Evolutionary conservation across 2,797 vertebrate genomes (phyloP).

Genomic region (Melopsittacus undulatus): DNA sequence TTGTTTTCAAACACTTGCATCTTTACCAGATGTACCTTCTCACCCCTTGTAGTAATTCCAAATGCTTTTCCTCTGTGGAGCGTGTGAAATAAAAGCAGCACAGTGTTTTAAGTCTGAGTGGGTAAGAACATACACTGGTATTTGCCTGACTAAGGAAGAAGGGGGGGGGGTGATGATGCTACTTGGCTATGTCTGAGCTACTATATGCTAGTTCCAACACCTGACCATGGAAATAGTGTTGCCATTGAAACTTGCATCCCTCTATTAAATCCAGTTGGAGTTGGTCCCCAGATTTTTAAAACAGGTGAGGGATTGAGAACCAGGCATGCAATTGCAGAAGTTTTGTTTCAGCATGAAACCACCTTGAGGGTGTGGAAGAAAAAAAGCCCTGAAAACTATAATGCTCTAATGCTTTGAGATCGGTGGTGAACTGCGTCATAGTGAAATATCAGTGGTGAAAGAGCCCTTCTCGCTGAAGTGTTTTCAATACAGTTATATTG

Average conservation of each 20-base stretch:
- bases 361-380: background rate
- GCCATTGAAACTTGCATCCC: background rate
- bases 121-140: background rate
- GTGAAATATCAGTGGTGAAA: background rate
- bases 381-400: background rate
- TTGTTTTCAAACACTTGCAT: background rate
- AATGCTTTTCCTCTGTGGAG: background rate
- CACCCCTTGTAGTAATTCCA: background rate
- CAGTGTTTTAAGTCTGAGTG: background rate
- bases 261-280: background rate
- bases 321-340: background rate
- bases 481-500: conserved; percentile 28
- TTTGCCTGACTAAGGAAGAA: background rate
- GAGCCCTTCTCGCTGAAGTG: background rate
- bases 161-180: background rate
- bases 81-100: background rate
- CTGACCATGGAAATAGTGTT: fast-evolving
- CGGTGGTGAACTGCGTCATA: background rate
- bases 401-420: background rate
- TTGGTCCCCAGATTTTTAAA: background rate
- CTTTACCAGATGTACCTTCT: background rate
- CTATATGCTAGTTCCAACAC: background rate
- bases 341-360: background rate
- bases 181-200: background rate
- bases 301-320: background rate